Conservation (phyloP, 2,888 invertebrate species). For the Tenodera sinensis region DNA sequence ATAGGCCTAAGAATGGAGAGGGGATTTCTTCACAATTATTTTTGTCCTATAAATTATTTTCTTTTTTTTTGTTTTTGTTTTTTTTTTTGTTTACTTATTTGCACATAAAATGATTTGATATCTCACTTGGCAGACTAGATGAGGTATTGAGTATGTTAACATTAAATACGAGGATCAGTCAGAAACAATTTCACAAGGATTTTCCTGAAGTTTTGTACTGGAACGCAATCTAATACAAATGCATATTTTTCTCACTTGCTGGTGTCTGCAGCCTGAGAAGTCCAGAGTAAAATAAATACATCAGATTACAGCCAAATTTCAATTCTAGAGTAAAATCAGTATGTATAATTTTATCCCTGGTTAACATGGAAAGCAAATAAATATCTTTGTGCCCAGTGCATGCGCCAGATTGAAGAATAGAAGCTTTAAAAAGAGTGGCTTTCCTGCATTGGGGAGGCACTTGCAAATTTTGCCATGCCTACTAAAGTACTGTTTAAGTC, state of each 20-base stretch:
- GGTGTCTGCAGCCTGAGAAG: neutral
- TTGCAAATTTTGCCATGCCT: too few species aligned
- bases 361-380: too few species aligned
- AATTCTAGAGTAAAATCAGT: neutral
- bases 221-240: neutral
- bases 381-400: too few species aligned
- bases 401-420: too few species aligned
- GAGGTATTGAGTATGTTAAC: slow-evolving; percentile 24
- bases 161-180: neutral
- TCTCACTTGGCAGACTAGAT: slow-evolving; percentile 19
- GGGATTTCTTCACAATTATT: slow-evolving; percentile 1
- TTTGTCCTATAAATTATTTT: neutral
- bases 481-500: too few species aligned
- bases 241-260: neutral
- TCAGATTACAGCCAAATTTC: neutral
- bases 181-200: neutral
- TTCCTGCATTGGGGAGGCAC: too few species aligned
- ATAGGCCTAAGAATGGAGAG: slow-evolving; percentile 10
- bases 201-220: neutral
- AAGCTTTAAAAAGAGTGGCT: too few species aligned
- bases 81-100: neutral
- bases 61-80: neutral
- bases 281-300: neutral
- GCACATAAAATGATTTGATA: slow-evolving; percentile 8
- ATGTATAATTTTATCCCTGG: too few species aligned